A percentile compares a stretch with the other conserved stretches of the same genome.
Evolutionary conservation across 2,113 vertebrate species (phyloP).

Genomic region (Upupa epops): DNA sequence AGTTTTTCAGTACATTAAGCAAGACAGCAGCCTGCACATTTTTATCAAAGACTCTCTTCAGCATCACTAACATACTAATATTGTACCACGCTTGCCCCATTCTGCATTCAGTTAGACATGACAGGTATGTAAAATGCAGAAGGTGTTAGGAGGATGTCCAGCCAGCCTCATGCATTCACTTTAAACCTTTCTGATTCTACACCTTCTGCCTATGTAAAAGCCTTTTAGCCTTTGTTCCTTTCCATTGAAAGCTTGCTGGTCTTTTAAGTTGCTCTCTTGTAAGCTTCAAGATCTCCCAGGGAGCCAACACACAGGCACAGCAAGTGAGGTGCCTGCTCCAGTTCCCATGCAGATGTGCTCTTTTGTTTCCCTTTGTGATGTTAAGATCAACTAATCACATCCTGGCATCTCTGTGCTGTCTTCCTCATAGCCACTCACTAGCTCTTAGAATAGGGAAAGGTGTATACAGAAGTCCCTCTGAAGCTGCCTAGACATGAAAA

Average conservation of each 20-base stretch:
- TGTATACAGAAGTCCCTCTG: not conserved
- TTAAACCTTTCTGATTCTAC: not conserved
- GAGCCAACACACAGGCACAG: not conserved
- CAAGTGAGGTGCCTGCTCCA: not conserved
- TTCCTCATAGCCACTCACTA: not conserved
- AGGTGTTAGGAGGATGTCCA: not conserved
- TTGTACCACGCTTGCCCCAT: not conserved
- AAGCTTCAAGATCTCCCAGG: conserved; percentile 11
- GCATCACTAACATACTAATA: not conserved
- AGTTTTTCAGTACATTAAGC: not conserved
- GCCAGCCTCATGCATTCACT: not conserved
- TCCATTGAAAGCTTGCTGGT: not conserved
- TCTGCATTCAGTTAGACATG: not conserved
- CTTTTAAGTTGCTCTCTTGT: not conserved
- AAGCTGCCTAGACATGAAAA: not conserved
- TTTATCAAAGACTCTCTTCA: not conserved
- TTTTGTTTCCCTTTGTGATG: conserved; percentile 23
- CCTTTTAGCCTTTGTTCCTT: not conserved
- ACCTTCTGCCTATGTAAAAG: conserved; percentile 7
- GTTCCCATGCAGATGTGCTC: not conserved
- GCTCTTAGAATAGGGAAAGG: not conserved
- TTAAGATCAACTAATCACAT: conserved; percentile 9
- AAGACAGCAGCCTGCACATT: not conserved
- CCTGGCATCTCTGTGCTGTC: not conserved
- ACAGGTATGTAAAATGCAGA: not conserved